Base-by-base conservation (phyloP, 2,797 vertebrate genomes). In the Rhodeus uyekii region DNA sequence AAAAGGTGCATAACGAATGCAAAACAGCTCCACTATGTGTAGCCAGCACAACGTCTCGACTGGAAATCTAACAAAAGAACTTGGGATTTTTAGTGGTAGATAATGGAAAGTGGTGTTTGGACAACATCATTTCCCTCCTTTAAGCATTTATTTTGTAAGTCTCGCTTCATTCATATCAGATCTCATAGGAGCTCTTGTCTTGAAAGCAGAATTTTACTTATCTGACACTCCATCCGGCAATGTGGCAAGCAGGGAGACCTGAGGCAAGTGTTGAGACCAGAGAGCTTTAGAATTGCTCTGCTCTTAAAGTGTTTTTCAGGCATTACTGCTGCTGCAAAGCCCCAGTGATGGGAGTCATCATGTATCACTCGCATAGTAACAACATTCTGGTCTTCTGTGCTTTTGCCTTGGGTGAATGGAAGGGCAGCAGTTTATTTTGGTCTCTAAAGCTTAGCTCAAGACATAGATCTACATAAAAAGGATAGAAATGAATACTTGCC, bases 231-330 rank as follows among this genome's bases (percentile, higher is more conserved):
- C 63, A 82, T 82, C 76, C 84, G 64, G 72, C 88, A 86, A 87
- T 74, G 87, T 85, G 87, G 89, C 85, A 83, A 81, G 84, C 75
- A 58, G 86, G 83, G 87, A 87, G 46, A 86, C 78, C 72, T 18
- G 61, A 75, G 78, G 86, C 83, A 84, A 84, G 78, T 87, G 76
- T 82, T 85, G 85, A 78, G 87, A 79, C 84, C 84, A 84, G 87
- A 80, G 86, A 88, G 87, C 89, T 83, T 80, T 83, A 85, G 86
- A 88, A 87, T 76, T 86, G 86, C 82, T 83, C 91, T 90, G 91
- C 90, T 90, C 89, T 90, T 89, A 85, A 87, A 90, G 90, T 84
- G 83, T 83, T 91, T 91, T 92, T 92, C 90, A 90, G 86, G 89
- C 84, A 84, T 86, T 83, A 84, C 83, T 79, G 85, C 84, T 92